These are phyloP conservation scores for Kryptolebias ocellatus DNA, from an alignment of 2,797 vertebrate genomes.

Conservation along the genomic window DNA sequence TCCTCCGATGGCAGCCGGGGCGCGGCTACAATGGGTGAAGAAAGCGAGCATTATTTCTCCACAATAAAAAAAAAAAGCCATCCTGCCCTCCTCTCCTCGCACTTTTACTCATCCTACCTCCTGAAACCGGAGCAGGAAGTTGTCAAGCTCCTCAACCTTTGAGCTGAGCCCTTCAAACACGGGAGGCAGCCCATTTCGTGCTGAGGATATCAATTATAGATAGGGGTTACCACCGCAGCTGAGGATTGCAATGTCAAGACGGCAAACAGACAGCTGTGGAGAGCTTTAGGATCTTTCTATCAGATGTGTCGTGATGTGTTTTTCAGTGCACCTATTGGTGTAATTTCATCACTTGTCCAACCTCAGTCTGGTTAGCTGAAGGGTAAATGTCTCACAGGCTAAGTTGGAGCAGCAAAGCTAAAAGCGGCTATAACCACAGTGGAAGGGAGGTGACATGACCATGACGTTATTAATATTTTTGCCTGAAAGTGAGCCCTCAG, in stretches of 20 bases:
- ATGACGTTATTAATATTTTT: constrained; percentile 71
- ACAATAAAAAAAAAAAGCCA: constrained; percentile 29
- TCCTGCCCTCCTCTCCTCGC: constrained; percentile 36
- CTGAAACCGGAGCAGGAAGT: constrained; percentile 90
- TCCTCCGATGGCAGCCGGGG: constrained; percentile 61
- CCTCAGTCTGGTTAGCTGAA: constrained; percentile 27
- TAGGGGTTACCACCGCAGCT: constrained; percentile 95
- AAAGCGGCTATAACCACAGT: constrained; percentile 37
- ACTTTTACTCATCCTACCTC: constrained; percentile 53
- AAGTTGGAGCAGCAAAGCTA: constrained; percentile 45
- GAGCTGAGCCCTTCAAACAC: constrained; percentile 95
- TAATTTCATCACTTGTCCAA: constrained; percentile 62
- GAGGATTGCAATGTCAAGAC: constrained; percentile 93
- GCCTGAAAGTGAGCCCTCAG: constrained; percentile 52
- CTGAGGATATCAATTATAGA: constrained; percentile 99
- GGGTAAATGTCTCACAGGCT: constrained; percentile 33
- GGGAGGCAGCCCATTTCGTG: constrained; percentile 92
- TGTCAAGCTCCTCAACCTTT: constrained; percentile 98
- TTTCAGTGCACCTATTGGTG: constrained; percentile 53
- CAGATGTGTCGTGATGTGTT: constrained; percentile 86
- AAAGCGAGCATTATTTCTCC: constrained; percentile 66
- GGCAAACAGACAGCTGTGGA: constrained; percentile 95
- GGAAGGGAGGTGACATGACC: constrained; percentile 18
- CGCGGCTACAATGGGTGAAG: constrained; percentile 59
- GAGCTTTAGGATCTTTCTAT: constrained; percentile 97